These are phyloP conservation scores for Ceratitis capitata DNA, from an alignment of 1,140 invertebrate species.

Conservation along the genomic window DNA sequence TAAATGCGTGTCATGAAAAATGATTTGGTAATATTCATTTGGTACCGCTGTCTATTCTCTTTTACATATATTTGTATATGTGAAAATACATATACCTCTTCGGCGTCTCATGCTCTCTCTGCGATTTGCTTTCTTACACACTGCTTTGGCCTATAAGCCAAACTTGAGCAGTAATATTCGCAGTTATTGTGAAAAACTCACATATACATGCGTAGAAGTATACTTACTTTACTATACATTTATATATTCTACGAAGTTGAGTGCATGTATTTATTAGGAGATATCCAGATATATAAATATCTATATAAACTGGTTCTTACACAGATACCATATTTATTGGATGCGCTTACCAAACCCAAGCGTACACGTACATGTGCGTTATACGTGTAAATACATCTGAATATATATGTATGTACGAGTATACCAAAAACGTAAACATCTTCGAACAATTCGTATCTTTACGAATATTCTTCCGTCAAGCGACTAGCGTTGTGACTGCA, in stretches of 20 bases:
- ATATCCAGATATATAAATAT: too few relatives aligned
- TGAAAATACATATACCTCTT: too few relatives aligned
- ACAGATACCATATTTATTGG: too few relatives aligned
- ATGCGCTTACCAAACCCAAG: too few relatives aligned
- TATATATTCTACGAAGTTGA: background rate
- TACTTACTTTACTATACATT: too few relatives aligned
- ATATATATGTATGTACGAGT: background rate
- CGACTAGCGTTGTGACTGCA: background rate
- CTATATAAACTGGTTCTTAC: too few relatives aligned
- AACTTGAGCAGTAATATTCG: background rate
- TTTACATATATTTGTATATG: background rate
- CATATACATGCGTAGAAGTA: background rate
- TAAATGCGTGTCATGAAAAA: background rate
- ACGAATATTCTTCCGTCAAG: background rate
- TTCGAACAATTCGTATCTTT: background rate
- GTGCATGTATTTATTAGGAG: background rate
- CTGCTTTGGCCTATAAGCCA: too few relatives aligned
- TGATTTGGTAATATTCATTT: too few relatives aligned
- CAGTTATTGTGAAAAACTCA: background rate
- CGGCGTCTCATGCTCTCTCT: background rate
- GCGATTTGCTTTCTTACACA: too few relatives aligned
- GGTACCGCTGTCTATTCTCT: background rate
- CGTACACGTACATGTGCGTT: background rate
- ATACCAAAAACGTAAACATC: background rate
- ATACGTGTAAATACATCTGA: background rate